Evolutionary conservation across 2,888 invertebrate genomes (phyloP), one percentile per base, ranked within the genome.

Genomic region (Agonopterix alstromeriana): DNA sequence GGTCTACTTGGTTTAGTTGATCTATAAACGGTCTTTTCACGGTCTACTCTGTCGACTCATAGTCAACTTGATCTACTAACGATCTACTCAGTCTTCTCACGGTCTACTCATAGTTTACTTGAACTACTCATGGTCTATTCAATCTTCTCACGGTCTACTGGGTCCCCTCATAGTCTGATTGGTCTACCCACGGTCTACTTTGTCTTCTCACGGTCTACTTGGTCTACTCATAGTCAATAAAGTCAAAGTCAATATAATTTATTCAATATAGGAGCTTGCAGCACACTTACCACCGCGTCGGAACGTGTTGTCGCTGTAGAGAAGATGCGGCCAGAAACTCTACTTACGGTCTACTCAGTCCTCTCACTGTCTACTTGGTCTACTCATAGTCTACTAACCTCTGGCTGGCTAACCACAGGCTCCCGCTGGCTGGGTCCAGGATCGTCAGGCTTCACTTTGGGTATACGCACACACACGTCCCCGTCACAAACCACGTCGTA

Each of bases 401-500:
- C 35, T n/a, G n/a, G 11, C 5, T 3, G 27, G 12, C 9, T 36
- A 36, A 10, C 10, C 4, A 36, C 44, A 4, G 40, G 14, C 1
- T 10, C 8, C 7, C 8, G 4, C 2, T 63, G 71, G 53, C 77
- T 84, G 11, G 83, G 73, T 1, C 77, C 78, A 0, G 78, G 65
- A 40, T 72, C 69, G 8, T 63, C 66, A n/a, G 0, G 49, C 27
- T 42, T 55, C 57, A 4, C 4, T 48, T 54, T 62, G 1, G 81
- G 76, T 10, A 65, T 56, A 0, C 84, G 55, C 49, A 80, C 80
- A 63, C 90, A 91, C 1, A 90, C 82, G 43, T 85, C 89, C 10
- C 83, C 89, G 45, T 90, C 85, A 60, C 91, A 90, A 0, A 91
- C 82, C 47, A 91, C 72, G 46, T 90, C 83, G 35, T 70, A 70